Percentiles rank a stretch among this genome's conserved stretches.
Evolutionary conservation across 1,140 invertebrate genomes (phyloP).

Genomic region (Protaetia brevitarsis): DNA sequence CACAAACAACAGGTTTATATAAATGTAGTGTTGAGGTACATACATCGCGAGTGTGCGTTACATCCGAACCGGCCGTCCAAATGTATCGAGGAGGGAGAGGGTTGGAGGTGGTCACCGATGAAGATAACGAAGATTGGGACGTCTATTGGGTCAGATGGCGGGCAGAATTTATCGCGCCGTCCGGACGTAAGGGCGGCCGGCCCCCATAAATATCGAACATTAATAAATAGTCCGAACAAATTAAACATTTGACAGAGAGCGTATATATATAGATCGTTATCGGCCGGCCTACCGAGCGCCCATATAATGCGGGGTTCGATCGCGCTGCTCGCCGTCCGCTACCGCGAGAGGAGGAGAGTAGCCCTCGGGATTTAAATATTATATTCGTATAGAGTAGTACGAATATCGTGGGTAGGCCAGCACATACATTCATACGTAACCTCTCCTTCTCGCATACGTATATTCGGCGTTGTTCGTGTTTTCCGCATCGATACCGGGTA

Average conservation of each 20-base stretch:
- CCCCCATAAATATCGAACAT: conserved; percentile 43
- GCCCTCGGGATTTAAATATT: neutral
- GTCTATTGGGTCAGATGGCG: conserved; percentile 30
- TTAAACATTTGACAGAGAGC: conserved; percentile 45
- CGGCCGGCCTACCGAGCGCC: conserved; percentile 35
- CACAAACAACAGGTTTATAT: too few species aligned
- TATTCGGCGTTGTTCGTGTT: too few species aligned
- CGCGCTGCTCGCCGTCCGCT: neutral
- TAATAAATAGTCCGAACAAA: conserved; percentile 45
- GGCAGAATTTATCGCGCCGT: conserved; percentile 34
- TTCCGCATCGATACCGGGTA: too few species aligned
- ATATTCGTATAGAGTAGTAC: too few species aligned
- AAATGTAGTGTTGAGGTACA: too few species aligned
- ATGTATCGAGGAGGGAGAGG: too few species aligned
- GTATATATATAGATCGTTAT: conserved; percentile 41
- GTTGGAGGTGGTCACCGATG: conserved; percentile 17
- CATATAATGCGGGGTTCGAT: conserved; percentile 34
- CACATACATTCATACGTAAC: too few species aligned
- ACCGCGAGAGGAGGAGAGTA: neutral
- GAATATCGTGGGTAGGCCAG: neutral
- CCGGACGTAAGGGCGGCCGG: conserved; percentile 32
- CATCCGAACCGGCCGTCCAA: too few species aligned
- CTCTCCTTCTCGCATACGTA: too few species aligned
- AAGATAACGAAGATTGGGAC: conserved; percentile 30
- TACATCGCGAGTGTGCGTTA: too few species aligned